Conservation (phyloP, 2,113 vertebrate genomes). For the Neotoma lepida region DNA sequence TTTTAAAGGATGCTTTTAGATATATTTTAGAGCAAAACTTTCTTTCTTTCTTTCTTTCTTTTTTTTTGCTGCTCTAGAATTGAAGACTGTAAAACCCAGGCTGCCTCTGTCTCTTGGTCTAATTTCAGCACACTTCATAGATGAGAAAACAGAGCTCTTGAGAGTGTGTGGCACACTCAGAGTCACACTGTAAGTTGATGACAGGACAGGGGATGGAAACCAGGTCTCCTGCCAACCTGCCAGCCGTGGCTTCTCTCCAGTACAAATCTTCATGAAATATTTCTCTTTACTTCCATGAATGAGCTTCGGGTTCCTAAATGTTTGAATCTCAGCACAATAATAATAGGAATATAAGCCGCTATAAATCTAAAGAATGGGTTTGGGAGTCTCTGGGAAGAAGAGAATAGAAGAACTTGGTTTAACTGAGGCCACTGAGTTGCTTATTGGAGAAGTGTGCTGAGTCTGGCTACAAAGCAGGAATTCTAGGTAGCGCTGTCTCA, state of each 20-base stretch:
- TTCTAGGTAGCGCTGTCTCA: neutral
- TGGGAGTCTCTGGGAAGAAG: neutral
- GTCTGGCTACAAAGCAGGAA: neutral
- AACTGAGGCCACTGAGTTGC: neutral
- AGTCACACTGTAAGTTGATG: neutral
- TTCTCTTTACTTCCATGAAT: neutral
- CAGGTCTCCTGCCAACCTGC: neutral
- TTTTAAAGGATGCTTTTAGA: neutral
- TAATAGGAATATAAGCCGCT: neutral
- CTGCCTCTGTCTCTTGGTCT: neutral
- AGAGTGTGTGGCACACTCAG: neutral
- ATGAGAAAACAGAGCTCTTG: neutral
- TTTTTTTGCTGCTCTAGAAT: neutral
- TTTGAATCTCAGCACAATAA: neutral
- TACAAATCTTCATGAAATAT: neutral
- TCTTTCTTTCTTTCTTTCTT: neutral
- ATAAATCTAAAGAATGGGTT: neutral
- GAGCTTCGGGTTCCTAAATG: neutral
- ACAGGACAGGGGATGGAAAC: neutral
- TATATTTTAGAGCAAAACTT: constrained; percentile 23
- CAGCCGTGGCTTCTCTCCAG: neutral
- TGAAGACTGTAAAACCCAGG: neutral
- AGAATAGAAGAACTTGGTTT: neutral
- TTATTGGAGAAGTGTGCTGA: neutral
- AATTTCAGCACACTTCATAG: neutral